A percentile compares a stretch with the other conserved stretches of the same genome.
phyloP scores from a whole-genome alignment of 2,888 invertebrate genomes.

The Tipula unca region DNA sequence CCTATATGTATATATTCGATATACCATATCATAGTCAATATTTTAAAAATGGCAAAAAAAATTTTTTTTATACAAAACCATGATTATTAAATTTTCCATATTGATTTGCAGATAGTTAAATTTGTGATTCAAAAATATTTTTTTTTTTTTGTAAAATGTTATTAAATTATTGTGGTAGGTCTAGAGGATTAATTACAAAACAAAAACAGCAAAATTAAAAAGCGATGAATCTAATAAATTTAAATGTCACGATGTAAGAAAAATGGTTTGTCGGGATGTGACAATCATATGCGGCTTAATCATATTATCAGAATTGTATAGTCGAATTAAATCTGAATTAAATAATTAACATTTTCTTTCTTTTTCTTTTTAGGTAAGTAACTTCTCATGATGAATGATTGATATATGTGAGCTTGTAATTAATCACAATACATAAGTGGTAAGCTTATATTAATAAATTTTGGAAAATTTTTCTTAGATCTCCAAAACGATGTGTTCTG shows the following conservation, averaged over 20 bases:
- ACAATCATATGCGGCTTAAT: no score
- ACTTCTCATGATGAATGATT: no score
- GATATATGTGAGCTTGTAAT: no score
- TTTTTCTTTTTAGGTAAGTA: neutral
- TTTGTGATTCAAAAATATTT: neutral
- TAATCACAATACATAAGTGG: neutral
- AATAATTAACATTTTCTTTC: neutral
- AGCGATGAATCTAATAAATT: no score
- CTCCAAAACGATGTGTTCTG: no score
- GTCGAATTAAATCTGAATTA: no score
- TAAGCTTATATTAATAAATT: neutral
- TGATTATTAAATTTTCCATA: neutral
- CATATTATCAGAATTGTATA: no score
- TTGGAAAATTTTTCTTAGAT: neutral
- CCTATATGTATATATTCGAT: no score
- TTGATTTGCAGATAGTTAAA: neutral
- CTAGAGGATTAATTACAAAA: no score
- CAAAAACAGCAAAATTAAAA: no score
- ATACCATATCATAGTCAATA: neutral
- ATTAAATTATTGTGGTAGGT: neutral
- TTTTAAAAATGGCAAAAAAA: neutral
- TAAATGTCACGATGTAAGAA: no score
- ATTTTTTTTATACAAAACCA: neutral
- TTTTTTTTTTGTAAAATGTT: neutral
- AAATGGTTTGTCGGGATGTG: no score